Evolutionary conservation across 2,888 invertebrate species (phyloP).

Genomic region (Xylophagus ater): DNA sequence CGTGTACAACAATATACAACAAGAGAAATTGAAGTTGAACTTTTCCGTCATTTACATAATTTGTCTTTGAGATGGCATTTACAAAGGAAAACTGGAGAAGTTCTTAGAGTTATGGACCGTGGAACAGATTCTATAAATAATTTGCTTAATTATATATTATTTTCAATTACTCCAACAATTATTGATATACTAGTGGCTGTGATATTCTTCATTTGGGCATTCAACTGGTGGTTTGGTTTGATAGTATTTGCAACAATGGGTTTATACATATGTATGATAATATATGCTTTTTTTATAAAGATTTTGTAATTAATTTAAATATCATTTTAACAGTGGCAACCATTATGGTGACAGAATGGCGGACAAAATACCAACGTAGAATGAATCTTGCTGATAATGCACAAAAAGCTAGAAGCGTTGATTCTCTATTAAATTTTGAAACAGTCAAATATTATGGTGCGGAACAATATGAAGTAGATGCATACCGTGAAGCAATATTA

Average conservation of each 20-base stretch:
- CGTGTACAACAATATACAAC: conserved; percentile 92
- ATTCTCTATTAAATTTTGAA: conserved; percentile 94
- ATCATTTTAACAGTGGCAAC: conserved; percentile 55
- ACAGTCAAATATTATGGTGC: conserved; percentile 98
- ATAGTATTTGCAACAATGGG: conserved; percentile 91
- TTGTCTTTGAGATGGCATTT: conserved; percentile 93
- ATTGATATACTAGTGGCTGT: conserved; percentile 87
- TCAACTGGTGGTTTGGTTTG: conserved; percentile 90
- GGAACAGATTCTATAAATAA: conserved; percentile 95
- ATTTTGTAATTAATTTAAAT: conserved; percentile 7
- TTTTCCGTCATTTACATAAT: conserved; percentile 80
- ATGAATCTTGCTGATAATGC: conserved; percentile 95
- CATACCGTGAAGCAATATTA: conserved; percentile 74
- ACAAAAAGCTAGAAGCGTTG: conserved; percentile 82
- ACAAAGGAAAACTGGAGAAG: conserved; percentile 91
- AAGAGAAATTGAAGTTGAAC: conserved; percentile 75
- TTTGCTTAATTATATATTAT: conserved; percentile 81
- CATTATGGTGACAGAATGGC: conserved; percentile 90
- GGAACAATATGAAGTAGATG: conserved; percentile 79
- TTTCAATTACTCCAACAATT: conserved; percentile 87
- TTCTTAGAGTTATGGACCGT: conserved; percentile 90
- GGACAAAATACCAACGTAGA: conserved; percentile 84
- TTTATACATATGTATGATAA: conserved; percentile 77
- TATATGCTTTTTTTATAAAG: neutral
- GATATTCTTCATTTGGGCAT: conserved; percentile 72